Conservation (phyloP, 2,888 invertebrate species). For the Hirtodrosophila cameraria region DNA sequence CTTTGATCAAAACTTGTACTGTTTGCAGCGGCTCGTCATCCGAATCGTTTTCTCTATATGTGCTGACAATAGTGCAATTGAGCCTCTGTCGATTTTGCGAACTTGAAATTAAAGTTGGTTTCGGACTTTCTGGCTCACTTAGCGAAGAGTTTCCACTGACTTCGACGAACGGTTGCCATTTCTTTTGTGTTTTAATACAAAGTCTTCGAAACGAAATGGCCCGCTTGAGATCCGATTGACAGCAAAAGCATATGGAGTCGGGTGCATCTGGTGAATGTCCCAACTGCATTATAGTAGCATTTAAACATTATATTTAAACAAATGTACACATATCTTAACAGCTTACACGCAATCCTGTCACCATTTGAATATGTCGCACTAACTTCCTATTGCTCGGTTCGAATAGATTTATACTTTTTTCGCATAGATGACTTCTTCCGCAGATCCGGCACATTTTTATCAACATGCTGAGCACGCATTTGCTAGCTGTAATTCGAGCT, state of each 20-base stretch:
- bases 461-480: slow-evolving; percentile 26
- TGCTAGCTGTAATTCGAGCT: slow-evolving; percentile 2
- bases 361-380: slow-evolving; percentile 46
- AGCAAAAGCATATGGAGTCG: slow-evolving; percentile 51
- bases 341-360: slow-evolving; percentile 55
- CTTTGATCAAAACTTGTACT: slow-evolving; percentile 46
- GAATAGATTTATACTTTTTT: slow-evolving; percentile 42
- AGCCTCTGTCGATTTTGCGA: neutral
- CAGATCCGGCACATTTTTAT: slow-evolving; percentile 50
- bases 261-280: slow-evolving; percentile 29
- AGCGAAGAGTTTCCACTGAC: slow-evolving; percentile 6
- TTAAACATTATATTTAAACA: neutral
- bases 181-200: slow-evolving; percentile 56
- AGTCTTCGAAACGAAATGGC: slow-evolving; percentile 52
- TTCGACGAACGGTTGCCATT: slow-evolving; percentile 27
- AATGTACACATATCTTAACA: neutral
- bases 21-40: slow-evolving; percentile 36
- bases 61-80: neutral
- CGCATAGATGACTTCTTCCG: slow-evolving; percentile 37
- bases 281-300: slow-evolving; percentile 23
- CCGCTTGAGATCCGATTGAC: slow-evolving; percentile 56
- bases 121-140: slow-evolving; percentile 27
- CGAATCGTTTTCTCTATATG: slow-evolving; percentile 15
- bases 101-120: neutral
- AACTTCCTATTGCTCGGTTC: slow-evolving; percentile 36